phyloP scores from a whole-genome alignment of 2,113 vertebrate genomes.

The Nycticebus coucang region DNA sequence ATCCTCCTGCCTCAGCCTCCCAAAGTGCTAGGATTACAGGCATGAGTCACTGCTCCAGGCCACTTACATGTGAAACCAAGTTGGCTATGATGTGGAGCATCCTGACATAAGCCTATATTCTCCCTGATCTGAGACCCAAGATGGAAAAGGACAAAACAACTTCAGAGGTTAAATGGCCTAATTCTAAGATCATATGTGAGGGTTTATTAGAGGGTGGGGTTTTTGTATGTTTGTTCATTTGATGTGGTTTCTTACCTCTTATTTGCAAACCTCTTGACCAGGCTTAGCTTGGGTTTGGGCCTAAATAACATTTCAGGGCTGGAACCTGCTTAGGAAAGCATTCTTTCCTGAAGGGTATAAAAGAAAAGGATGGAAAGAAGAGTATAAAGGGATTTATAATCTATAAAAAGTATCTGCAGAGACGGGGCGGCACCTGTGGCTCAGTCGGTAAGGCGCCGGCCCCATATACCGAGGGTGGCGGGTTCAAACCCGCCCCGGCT shows the following conservation, averaged over 20 bases:
- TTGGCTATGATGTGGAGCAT: neutral
- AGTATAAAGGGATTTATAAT: neutral
- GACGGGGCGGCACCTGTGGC: no score
- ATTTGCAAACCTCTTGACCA: slow-evolving; percentile 45
- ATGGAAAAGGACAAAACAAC: neutral
- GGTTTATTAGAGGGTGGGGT: neutral
- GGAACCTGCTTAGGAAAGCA: neutral
- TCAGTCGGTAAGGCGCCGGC: no score
- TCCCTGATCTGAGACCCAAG: neutral
- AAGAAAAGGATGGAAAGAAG: neutral
- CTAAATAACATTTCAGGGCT: slow-evolving; percentile 36
- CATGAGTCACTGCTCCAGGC: no score
- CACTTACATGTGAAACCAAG: neutral
- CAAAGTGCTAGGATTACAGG: no score
- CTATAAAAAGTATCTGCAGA: neutral
- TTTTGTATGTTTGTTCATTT: neutral
- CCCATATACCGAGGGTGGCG: no score
- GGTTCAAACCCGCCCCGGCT: no score
- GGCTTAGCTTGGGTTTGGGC: slow-evolving; percentile 8
- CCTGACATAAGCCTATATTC: neutral
- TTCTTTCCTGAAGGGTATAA: slow-evolving; percentile 44
- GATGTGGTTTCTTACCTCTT: slow-evolving; percentile 45
- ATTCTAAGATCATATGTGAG: neutral
- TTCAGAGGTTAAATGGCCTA: neutral
- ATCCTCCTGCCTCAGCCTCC: no score